These are phyloP conservation scores for Heliconius hermathena DNA, from an alignment of 1,140 invertebrate species.

Conservation along the genomic window DNA sequence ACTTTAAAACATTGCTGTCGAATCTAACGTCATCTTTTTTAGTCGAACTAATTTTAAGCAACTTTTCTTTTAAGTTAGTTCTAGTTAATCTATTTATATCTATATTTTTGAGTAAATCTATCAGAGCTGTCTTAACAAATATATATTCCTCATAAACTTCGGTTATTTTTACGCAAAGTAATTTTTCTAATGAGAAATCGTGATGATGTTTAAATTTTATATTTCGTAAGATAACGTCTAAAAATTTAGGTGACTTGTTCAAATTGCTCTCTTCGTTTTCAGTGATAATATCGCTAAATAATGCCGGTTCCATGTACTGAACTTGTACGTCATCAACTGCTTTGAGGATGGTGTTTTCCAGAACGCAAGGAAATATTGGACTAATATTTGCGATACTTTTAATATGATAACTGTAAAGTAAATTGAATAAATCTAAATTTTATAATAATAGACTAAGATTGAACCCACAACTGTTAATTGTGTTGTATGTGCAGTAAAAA, in stretches of 20 bases:
- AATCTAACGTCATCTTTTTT: slow-evolving; percentile 61
- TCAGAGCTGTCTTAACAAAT: slow-evolving; percentile 41
- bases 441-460: not conserved
- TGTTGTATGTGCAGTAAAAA: no score
- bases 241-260: slow-evolving; percentile 52
- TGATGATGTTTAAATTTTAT: slow-evolving; percentile 66
- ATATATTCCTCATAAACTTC: slow-evolving; percentile 53
- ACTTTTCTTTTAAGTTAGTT: slow-evolving; percentile 60
- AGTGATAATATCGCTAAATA: slow-evolving; percentile 52
- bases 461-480: no score
- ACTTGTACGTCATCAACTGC: slow-evolving; percentile 39
- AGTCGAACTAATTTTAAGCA: slow-evolving; percentile 54
- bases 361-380: slow-evolving; percentile 60
- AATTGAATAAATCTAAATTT: slow-evolving; percentile 13
- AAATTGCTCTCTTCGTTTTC: slow-evolving; percentile 39
- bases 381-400: slow-evolving; percentile 43
- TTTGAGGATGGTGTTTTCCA: slow-evolving; percentile 49
- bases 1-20: slow-evolving; percentile 66
- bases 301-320: slow-evolving; percentile 56
- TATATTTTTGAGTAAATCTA: slow-evolving; percentile 51
- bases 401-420: slow-evolving; percentile 39
- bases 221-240: slow-evolving; percentile 60
- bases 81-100: slow-evolving; percentile 64
- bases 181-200: slow-evolving; percentile 59
- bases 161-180: slow-evolving; percentile 54